These are phyloP conservation scores for Columba janthina DNA, from an alignment of 2,113 vertebrate species.

Conservation along the genomic window DNA sequence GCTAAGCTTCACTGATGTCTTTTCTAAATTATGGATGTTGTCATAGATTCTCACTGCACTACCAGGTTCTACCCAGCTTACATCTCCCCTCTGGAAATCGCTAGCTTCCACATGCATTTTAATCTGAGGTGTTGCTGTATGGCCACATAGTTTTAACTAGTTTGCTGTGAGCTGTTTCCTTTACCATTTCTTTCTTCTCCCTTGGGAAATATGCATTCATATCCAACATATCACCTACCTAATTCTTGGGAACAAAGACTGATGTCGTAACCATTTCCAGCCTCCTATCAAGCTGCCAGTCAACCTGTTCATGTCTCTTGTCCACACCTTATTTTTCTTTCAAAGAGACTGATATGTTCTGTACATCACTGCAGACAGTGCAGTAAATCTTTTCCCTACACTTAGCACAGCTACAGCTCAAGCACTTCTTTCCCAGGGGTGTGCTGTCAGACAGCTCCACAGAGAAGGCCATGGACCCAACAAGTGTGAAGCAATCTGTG, in stretches of 20 bases:
- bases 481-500: background rate
- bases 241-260: background rate
- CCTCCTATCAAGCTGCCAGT: background rate
- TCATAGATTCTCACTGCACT: background rate
- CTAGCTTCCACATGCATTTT: background rate
- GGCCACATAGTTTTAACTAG: background rate
- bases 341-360: background rate
- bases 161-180: background rate
- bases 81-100: background rate
- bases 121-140: background rate
- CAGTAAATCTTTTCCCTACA: background rate
- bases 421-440: background rate
- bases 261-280: background rate
- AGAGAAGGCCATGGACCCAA: background rate
- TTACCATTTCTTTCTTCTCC: background rate
- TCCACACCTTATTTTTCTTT: background rate
- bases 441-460: background rate
- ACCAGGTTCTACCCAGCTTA: background rate
- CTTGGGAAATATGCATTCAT: background rate
- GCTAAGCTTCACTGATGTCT: background rate
- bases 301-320: background rate
- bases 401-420: accelerated
- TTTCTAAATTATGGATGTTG: background rate
- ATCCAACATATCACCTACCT: background rate
- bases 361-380: accelerated